phyloP scores from a whole-genome alignment of 2,888 invertebrate species.

The Chloroclysta siterata region DNA sequence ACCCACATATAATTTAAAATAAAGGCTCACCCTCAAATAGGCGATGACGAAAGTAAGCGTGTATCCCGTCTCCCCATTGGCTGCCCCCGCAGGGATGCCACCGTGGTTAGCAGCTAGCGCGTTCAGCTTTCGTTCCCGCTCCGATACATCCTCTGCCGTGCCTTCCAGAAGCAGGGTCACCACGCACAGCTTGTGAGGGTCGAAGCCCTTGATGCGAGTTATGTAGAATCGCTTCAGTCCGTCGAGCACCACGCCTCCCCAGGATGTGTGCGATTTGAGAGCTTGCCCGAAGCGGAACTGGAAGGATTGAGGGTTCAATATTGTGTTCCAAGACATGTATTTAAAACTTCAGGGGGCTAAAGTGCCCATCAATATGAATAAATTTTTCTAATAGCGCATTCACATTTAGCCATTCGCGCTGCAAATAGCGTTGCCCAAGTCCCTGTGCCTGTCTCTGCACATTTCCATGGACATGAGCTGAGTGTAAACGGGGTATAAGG shows the following conservation, averaged over 20 bases:
- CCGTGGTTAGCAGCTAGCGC: slow-evolving; percentile 90
- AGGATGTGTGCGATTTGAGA: slow-evolving; percentile 86
- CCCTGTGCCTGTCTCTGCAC: no score
- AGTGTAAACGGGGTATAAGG: no score
- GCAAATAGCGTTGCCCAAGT: no score
- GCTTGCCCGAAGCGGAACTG: slow-evolving; percentile 96
- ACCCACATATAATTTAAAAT: no score
- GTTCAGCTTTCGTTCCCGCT: slow-evolving; percentile 87
- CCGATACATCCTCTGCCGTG: slow-evolving; percentile 88
- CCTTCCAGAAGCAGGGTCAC: slow-evolving; percentile 98
- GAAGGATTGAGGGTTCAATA: not conserved
- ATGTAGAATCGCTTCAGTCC: slow-evolving; percentile 94
- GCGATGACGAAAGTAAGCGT: slow-evolving; percentile 99
- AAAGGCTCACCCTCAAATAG: slow-evolving; percentile 92
- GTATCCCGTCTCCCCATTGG: slow-evolving; percentile 98
- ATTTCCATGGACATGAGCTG: no score
- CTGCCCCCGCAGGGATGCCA: slow-evolving; percentile 96
- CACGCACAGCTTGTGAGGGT: slow-evolving; percentile 92
- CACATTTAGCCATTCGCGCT: no score
- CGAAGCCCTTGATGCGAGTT: slow-evolving; percentile 94
- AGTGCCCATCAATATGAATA: no score
- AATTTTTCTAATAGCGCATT: no score
- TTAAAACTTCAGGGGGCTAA: no score
- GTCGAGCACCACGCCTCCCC: slow-evolving; percentile 89
- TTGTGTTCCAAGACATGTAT: no score